Conservation (phyloP, 2,888 invertebrate species). For the Celastrina argiolus region DNA sequence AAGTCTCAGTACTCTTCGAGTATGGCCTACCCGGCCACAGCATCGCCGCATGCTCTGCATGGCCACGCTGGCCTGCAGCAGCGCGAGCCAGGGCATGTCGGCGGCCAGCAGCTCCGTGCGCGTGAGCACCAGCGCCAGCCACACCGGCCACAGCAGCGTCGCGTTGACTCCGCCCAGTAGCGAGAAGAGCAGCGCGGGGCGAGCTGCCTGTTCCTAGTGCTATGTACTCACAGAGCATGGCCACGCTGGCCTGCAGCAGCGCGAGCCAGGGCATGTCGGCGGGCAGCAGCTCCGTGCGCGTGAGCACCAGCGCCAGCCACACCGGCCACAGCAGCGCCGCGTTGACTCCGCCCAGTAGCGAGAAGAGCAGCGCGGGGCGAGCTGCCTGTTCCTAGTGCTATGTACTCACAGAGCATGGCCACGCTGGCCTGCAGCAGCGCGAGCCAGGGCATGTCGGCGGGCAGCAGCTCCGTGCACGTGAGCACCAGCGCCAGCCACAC, state of each 20-base stretch:
- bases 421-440: conserved; percentile 88
- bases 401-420: conserved; percentile 79
- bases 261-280: conserved; percentile 94
- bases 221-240: conserved; percentile 62
- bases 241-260: conserved; percentile 87
- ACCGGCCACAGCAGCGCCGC: too few species aligned
- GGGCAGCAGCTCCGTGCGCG: conserved; percentile 88
- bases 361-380: conserved; percentile 95
- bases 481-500: conserved; percentile 91
- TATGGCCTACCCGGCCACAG: too few species aligned
- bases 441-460: conserved; percentile 92
- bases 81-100: conserved; percentile 92
- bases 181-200: conserved; percentile 94
- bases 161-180: conserved; percentile 93
- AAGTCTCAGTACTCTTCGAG: too few species aligned
- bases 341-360: conserved; percentile 93
- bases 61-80: conserved; percentile 89
- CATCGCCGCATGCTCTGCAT: too few species aligned
- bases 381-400: too few species aligned
- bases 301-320: conserved; percentile 89
- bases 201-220: too few species aligned
- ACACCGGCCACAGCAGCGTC: too few species aligned
- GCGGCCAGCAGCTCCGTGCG: conserved; percentile 90
- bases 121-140: conserved; percentile 90
- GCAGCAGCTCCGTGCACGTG: conserved; percentile 90